Conservation (phyloP, 2,888 invertebrate genomes). For the Napeogenes inachia region DNA sequence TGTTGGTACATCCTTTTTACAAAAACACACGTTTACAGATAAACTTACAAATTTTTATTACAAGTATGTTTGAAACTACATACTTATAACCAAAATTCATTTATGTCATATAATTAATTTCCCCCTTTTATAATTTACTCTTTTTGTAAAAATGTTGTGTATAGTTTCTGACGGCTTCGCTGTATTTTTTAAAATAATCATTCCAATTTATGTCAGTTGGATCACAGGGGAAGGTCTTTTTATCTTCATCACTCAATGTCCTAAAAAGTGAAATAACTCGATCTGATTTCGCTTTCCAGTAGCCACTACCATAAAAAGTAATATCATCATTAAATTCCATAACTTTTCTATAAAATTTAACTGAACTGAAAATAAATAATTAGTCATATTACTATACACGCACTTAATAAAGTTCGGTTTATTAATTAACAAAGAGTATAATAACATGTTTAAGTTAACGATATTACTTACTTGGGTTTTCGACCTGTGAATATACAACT, state of each 20-base stretch:
- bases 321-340: neutral
- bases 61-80: too few species aligned
- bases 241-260: neutral
- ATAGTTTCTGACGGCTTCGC: neutral
- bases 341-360: neutral
- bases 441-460: neutral
- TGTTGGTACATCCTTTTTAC: too few species aligned
- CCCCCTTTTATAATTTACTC: neutral
- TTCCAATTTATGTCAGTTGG: neutral
- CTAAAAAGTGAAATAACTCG: neutral
- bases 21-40: too few species aligned
- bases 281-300: neutral
- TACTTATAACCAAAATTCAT: too few species aligned
- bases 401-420: neutral
- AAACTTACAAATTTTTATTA: too few species aligned
- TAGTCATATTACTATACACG: too few species aligned
- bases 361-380: conserved; percentile 1
- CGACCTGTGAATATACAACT: neutral
- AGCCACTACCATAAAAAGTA: neutral
- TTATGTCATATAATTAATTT: too few species aligned
- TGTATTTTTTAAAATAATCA: neutral
- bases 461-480: neutral
- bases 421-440: neutral
- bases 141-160: neutral
- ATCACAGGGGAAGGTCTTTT: neutral